Evolutionary conservation across 1,140 invertebrate genomes (phyloP).

Genomic region (Panagrolaimus sp.): DNA sequence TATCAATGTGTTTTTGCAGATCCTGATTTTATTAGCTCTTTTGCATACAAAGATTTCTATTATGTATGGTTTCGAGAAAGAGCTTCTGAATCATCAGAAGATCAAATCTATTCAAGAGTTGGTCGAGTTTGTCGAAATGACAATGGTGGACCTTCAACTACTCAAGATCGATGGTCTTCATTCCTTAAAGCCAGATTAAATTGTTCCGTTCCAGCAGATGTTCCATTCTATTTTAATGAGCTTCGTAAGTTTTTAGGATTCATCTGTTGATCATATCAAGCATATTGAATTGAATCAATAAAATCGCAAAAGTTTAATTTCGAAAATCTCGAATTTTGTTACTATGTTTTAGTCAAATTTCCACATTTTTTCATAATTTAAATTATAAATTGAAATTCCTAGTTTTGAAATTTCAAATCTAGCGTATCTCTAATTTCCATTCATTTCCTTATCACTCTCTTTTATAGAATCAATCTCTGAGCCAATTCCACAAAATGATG

Average conservation of each 20-base stretch:
- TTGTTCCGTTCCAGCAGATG: constrained; percentile 80
- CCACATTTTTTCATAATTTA: too few relatives aligned
- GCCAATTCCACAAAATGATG: constrained; percentile 69
- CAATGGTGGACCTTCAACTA: constrained; percentile 63
- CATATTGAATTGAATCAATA: too few relatives aligned
- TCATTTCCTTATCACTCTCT: too few relatives aligned
- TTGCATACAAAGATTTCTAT: constrained; percentile 82
- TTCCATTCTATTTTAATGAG: constrained; percentile 96
- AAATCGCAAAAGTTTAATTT: too few relatives aligned
- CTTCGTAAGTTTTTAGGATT: constrained; percentile 73
- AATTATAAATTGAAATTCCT: too few relatives aligned
- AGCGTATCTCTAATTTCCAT: too few relatives aligned
- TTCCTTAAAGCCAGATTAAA: constrained; percentile 89
- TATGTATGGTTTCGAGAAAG: constrained; percentile 95
- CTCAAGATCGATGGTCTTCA: constrained; percentile 83
- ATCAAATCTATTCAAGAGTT: constrained; percentile 79
- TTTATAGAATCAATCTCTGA: constrained; percentile 74
- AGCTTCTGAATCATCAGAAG: constrained; percentile 78
- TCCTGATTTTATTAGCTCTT: constrained; percentile 89
- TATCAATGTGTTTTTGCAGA: constrained; percentile 49
- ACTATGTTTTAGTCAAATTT: too few relatives aligned
- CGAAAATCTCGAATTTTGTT: too few relatives aligned
- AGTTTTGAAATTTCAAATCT: too few relatives aligned
- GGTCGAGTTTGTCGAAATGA: constrained; percentile 91
- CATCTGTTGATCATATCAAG: neutral